Evolutionary conservation across 2,113 vertebrate species (phyloP), one percentile per base, ranked within the genome.

Genomic region (Pimephales promelas): DNA sequence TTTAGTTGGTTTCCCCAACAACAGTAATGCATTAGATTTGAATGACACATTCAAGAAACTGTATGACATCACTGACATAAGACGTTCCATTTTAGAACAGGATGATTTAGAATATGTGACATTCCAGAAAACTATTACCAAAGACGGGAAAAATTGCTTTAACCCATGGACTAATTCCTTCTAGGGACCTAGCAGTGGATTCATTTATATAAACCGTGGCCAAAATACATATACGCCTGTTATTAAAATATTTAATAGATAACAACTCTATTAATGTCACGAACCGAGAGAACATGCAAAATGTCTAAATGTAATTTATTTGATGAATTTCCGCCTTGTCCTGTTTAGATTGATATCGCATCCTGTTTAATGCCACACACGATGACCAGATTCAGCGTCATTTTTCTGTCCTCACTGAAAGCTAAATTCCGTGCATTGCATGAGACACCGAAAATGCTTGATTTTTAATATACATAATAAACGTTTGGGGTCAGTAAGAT

Each of bases 291-390:
- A 16, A 8, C 43, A 74, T 70, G 36, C 8, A 40, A 40, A 40
- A 40, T 40, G 36, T 40, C 7, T 40, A 40, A 40, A 40, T 40
- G 43, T 47, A 13, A 77, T 87, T 64, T 87, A 78, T 88, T 87
- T 76, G 85, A 31, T 3, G 28, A 9, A 24, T 74, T 49, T 72
- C 83, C 83, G 71, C 89, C 86, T 90, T 88, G 93, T 93, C 89
- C 92, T 90, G 92, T 93, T 92, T 92, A 87, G 78, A 6, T 83
- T 90, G 83, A 78, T 81, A 54, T 24, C 56, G 52, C 82, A 83
- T 81, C 85, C 89, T 66, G 86, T 89, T 89, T 81, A 84, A 83
- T 68, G 22, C 85, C 85, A 83, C 83, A 64, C 61, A 80, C 43
- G 40, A 66, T 5, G 59, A 52, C 26, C 24, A n/a, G 59, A 26